These are phyloP conservation scores for Patella ulyssiponensis DNA, from an alignment of 2,888 invertebrate species.

Conservation along the genomic window DNA sequence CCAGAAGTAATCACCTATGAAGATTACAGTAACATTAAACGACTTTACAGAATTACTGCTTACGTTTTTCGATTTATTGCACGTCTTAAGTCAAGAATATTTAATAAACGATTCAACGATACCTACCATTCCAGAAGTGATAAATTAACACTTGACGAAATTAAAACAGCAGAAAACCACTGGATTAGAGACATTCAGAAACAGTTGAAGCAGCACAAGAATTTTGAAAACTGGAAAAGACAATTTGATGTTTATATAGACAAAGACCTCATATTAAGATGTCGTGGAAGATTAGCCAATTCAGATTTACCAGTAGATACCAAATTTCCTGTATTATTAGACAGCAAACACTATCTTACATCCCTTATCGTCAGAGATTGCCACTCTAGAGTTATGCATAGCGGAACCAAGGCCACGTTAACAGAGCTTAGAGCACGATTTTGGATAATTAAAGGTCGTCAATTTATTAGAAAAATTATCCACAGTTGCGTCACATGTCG, in stretches of 20 bases:
- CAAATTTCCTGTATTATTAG: conserved; percentile 2
- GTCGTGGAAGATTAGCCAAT: conserved; percentile 10
- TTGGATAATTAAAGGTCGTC: background rate
- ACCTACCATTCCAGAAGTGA: too few species aligned
- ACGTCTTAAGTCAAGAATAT: background rate
- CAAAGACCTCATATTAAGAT: background rate
- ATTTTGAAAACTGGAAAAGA: background rate
- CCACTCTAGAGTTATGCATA: background rate
- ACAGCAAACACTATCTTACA: background rate
- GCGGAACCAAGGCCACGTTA: background rate
- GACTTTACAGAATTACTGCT: background rate
- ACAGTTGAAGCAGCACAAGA: background rate
- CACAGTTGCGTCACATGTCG: background rate
- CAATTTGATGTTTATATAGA: background rate
- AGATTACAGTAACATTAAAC: background rate
- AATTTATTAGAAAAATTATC: background rate
- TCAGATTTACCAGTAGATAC: background rate
- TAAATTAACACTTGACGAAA: background rate
- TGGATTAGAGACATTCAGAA: background rate
- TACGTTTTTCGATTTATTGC: background rate
- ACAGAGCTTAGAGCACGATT: background rate
- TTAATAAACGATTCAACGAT: too few species aligned
- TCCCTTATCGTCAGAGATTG: background rate
- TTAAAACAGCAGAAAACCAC: background rate
- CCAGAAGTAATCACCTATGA: background rate